Conservation (phyloP, 2,113 vertebrate genomes). For the Bostrychus sinensis region DNA sequence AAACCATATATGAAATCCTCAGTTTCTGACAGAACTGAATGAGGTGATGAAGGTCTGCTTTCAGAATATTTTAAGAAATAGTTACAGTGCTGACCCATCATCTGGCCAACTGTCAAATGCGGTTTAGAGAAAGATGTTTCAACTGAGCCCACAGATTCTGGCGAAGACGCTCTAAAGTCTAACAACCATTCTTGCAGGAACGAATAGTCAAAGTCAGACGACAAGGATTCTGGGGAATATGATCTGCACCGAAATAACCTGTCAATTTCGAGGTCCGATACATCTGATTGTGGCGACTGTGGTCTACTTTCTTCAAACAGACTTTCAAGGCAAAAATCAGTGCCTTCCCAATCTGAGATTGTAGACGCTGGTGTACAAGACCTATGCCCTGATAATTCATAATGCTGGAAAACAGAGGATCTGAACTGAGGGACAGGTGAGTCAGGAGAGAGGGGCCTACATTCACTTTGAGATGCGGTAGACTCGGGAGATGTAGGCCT, state of each 20-base stretch:
- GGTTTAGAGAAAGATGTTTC: not conserved
- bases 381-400: not conserved
- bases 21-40: too few species aligned
- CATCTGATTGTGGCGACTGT: constrained; percentile 19
- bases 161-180: not conserved
- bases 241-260: constrained; percentile 11
- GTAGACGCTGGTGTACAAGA: constrained; percentile 24
- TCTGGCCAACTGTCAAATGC: not conserved
- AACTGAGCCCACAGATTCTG: not conserved
- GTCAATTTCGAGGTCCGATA: constrained; percentile 6
- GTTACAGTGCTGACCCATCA: constrained; percentile 3
- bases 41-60: constrained; percentile 6
- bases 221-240: not conserved
- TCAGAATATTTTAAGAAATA: constrained; percentile 15
- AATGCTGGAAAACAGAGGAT: not conserved
- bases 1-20: too few species aligned
- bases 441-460: constrained; percentile 29
- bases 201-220: constrained; percentile 4
- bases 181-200: not conserved
- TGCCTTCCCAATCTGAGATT: constrained; percentile 23
- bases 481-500: constrained; percentile 12
- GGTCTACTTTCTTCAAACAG: constrained; percentile 13
- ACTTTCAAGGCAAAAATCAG: constrained; percentile 9
- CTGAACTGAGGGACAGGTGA: constrained; percentile 44
- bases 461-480: constrained; percentile 6